Evolutionary conservation across 2,888 invertebrate genomes (phyloP).

Genomic region (Mactromeris polynyma): DNA sequence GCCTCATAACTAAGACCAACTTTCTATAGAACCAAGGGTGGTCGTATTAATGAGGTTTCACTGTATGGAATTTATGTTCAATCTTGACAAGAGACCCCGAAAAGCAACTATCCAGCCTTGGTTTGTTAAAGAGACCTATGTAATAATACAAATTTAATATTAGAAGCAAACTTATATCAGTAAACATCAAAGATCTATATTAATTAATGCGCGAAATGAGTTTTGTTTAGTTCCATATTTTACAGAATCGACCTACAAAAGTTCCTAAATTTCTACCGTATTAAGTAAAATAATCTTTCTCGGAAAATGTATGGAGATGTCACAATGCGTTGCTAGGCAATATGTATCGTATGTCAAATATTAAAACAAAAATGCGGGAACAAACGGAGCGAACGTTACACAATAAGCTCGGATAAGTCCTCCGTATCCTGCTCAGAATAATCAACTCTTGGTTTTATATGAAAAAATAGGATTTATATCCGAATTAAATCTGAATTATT

Average conservation of each 20-base stretch:
- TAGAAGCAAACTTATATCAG: too few relatives aligned
- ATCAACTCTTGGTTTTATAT: background rate
- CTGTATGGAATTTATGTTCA: too few relatives aligned
- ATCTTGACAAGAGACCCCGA: too few relatives aligned
- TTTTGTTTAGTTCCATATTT: background rate
- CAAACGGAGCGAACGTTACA: background rate
- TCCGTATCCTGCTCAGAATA: background rate
- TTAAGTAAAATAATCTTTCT: background rate
- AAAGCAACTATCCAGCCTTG: too few relatives aligned
- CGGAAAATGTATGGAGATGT: background rate
- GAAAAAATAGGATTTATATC: background rate
- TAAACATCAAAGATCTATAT: too few relatives aligned
- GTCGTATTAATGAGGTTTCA: too few relatives aligned
- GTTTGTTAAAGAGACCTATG: too few relatives aligned
- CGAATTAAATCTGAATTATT: background rate
- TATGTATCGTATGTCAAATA: background rate
- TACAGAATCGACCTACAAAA: background rate
- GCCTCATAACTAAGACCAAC: too few relatives aligned
- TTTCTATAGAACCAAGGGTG: too few relatives aligned
- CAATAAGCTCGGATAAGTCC: background rate
- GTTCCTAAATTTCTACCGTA: background rate
- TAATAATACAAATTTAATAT: too few relatives aligned
- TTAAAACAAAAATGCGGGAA: slow-evolving; percentile 5
- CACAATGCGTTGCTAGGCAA: slow-evolving; percentile 14
- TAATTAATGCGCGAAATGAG: too few relatives aligned